A percentile compares a stretch with the other conserved stretches of the same genome.
Evolutionary conservation across 2,113 vertebrate genomes (phyloP).

Genomic region (Poecilia latipinna): DNA sequence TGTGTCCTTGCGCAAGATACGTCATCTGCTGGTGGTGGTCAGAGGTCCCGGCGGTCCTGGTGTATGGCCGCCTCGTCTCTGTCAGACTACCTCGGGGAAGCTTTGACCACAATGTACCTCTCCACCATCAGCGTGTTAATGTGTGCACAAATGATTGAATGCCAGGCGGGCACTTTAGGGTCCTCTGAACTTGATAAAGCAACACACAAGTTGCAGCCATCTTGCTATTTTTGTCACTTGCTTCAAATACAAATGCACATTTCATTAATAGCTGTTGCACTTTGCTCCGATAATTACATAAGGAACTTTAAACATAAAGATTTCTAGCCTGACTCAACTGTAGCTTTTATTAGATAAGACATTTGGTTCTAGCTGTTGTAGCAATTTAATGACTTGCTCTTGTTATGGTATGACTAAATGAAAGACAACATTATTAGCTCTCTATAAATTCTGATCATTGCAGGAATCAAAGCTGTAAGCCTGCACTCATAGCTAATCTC

Average conservation of each 20-base stretch:
- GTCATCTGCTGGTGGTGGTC: no score
- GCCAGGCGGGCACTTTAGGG: no score
- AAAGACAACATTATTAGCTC: conserved; percentile 27
- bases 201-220: no score
- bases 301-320: not conserved
- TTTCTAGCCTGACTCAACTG: not conserved
- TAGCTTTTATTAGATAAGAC: not conserved
- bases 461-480: conserved; percentile 52
- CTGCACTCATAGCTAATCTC: conserved; percentile 65
- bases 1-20: no score
- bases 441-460: conserved; percentile 47
- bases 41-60: no score
- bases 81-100: no score
- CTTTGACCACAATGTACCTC: no score
- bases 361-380: conserved; percentile 12
- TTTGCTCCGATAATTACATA: not conserved
- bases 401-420: conserved; percentile 28
- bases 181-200: no score
- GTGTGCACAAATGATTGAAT: no score
- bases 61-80: no score
- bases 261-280: conserved; percentile 1
- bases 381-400: conserved; percentile 30
- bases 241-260: conserved; percentile 1
- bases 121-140: no score
- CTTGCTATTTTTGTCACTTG: not conserved